phyloP scores from a whole-genome alignment of 2,113 vertebrate genomes.

The Corydoras sp. region DNA sequence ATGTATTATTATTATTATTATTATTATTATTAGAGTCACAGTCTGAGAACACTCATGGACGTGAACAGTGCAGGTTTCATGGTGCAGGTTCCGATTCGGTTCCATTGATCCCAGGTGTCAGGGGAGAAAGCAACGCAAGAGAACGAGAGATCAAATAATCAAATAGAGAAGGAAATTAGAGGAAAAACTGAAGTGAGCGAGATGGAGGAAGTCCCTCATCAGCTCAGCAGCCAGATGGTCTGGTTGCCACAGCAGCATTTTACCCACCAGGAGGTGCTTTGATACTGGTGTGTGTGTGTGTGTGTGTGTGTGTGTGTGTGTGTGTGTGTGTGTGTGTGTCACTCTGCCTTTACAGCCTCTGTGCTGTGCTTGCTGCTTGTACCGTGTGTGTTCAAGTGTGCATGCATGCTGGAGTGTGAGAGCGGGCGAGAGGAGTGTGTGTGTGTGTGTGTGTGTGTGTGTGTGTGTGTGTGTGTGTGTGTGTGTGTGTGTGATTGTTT shows the following conservation, averaged over 20 bases:
- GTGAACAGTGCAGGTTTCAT: too few species aligned
- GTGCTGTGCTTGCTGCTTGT: too few species aligned
- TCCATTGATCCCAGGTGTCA: background rate
- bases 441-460: slow-evolving; percentile 23
- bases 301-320: slow-evolving; percentile 30
- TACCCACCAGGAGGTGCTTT: slow-evolving; percentile 42
- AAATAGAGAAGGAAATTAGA: background rate
- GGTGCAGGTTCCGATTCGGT: slow-evolving; percentile 25
- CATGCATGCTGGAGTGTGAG: slow-evolving; percentile 26
- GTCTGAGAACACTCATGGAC: too few species aligned
- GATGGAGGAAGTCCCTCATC: slow-evolving; percentile 35
- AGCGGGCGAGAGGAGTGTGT: slow-evolving; percentile 4
- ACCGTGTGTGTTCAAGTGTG: background rate
- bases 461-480: slow-evolving; percentile 24
- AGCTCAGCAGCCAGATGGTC: slow-evolving; percentile 43
- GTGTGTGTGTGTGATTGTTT: slow-evolving; percentile 24
- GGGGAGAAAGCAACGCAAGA: too few species aligned
- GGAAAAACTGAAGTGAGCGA: slow-evolving; percentile 7
- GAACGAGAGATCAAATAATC: too few species aligned
- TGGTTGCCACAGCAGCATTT: slow-evolving; percentile 37
- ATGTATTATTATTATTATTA: too few species aligned
- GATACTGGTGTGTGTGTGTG: slow-evolving; percentile 29
- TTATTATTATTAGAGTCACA: too few species aligned
- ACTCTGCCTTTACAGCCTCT: slow-evolving; percentile 14
- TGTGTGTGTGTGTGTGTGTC: slow-evolving; percentile 3